Evolutionary conservation across 2,113 vertebrate species (phyloP), one percentile per base, ranked within the genome.

Genomic region (Tapirus terrestris): DNA sequence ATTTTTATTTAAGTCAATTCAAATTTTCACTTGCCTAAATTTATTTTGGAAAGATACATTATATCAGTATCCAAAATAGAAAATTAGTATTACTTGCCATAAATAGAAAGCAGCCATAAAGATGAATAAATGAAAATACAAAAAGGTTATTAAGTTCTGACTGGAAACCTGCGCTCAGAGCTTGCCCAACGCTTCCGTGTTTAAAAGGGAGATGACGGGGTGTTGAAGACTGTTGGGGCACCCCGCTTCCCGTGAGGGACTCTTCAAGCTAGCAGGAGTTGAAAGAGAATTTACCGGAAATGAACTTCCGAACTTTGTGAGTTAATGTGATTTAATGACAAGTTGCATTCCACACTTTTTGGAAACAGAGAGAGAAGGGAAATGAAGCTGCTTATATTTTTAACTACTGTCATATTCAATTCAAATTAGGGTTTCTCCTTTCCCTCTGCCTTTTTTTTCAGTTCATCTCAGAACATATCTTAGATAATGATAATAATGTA

Each of bases 21-120:
- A 79, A n/a, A 21, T 53, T 89, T 94, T 89, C 86, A 87, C 6
- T 87, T 45, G 39, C 36, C 72, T n/a, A 29, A 53, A 85, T 88
- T 94, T 77, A 88, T 67, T 93, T 89, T 68, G 83, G 86, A 94
- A 90, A 79, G 48, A 61, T 89, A 85, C 7, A 56, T 88, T 93
- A 9, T 65, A 91, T 85, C 10, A 31, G 6, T 33, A n/a, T 18
- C 27, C 58, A 58, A 96, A 93, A 58, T 31, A 91, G 93, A 88
- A 97, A 97, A 51, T 65, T 39, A 31, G 20, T 43, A 77, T 79
- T 63, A 10, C n/a, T 70, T 85, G 48, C 79, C 51, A 5, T 67
- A 80, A 92, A 83, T 90, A 80, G 92, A 92, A 95, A 82, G 84
- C 70, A 89, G 73, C 18, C 56, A 65, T 11, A 77, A 86, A 68